Evolutionary conservation across 2,797 vertebrate genomes (phyloP), one percentile per base, ranked within the genome.

Genomic region (Spondyliosoma cantharus): DNA sequence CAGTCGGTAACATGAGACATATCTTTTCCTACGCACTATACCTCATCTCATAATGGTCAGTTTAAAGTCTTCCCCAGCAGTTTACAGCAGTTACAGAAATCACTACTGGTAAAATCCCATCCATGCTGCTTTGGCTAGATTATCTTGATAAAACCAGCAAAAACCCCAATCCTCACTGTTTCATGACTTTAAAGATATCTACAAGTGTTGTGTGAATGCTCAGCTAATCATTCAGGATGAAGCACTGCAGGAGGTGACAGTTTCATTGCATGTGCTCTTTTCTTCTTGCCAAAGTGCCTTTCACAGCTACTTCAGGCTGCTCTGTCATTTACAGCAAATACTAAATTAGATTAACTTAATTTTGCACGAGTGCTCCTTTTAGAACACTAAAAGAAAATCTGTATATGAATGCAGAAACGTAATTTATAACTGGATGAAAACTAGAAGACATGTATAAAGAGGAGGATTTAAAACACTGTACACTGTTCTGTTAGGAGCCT

Each of bases 151-250:
- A 67, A 59, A 59, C 8, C 14, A 17, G 24, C 9, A 32, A 32
- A 57, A 24, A 15, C 13, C n/a, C 24, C 13, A 42, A 19, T 32
- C 20, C 24, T 65, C 15, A 8, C 59, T 72, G 37, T 22, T 48
- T 42, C 3, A 42, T 56, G 42, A 56, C 25, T 37, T 11, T 20
- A 42, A 52, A 72, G 17, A 22, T 9, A 19, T 60, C 19, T 20
- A 15, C 50, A 42, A 16, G 19, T 17, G 43, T 42, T 16, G 54
- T 19, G 59, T 22, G 37, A 62, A 25, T 16, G 37, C 27, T 70
- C 16, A 32, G 53, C 76, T 72, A 43, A 78, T 71, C 45, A 66
- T 32, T 78, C 32, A 65, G 46, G 46, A 54, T 66, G 46, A 78
- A 60, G 69, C 2, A 2, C 56, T 25, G 25, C 61, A 53, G 62